Evolutionary conservation across 2,113 vertebrate species (phyloP), one percentile per base, ranked within the genome.

Genomic region (Aphelocoma coerulescens): DNA sequence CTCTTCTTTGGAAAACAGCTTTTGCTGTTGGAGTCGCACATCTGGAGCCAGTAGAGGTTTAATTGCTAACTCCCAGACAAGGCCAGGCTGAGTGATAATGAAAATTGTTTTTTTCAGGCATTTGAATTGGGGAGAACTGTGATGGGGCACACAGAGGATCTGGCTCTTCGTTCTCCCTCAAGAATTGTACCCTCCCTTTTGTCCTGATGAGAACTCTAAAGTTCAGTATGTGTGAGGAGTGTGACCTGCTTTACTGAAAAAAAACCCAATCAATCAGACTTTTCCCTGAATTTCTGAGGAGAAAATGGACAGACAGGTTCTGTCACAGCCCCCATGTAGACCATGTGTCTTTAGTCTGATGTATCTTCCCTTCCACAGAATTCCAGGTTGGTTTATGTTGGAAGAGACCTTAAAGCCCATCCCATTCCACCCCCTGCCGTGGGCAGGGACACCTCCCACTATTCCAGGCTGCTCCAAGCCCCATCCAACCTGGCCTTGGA

Each of bases 401-500:
- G 35, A 17, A 51, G 5, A 16, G 24, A 44, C 39, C 11, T 33
- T 14, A 61, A 39, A 82, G 1, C 5, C 0, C 69, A 26, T 2
- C 39, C 61, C 24, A 7, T 37, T 0, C 19, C 67, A 49, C n/a
- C 14, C 13, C 15, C 43, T 33, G 43, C 30, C 61, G 17, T 17
- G 41, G 43, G 16, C 49, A 82, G 61, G 33, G 46, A 30, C 46
- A 61, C 13, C 8, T 89, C 0, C 28, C 39, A 8, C 24, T 13
- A 0, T 3, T 39, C 55, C 71, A 35, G 41, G 16, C 0, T n/a
- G 33, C 13, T 41, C 78, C 54, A 30, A 58, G 1, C 19, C 39
- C 23, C 0, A 0, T 46, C 11, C 52, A 52, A 0, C 28, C 52
- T 52, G 44, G 9, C 5, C 23, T 48, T 4, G 62, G n/a, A 0